These are phyloP conservation scores for Conistra vaccinii DNA, from an alignment of 2,888 invertebrate species.

Conservation along the genomic window DNA sequence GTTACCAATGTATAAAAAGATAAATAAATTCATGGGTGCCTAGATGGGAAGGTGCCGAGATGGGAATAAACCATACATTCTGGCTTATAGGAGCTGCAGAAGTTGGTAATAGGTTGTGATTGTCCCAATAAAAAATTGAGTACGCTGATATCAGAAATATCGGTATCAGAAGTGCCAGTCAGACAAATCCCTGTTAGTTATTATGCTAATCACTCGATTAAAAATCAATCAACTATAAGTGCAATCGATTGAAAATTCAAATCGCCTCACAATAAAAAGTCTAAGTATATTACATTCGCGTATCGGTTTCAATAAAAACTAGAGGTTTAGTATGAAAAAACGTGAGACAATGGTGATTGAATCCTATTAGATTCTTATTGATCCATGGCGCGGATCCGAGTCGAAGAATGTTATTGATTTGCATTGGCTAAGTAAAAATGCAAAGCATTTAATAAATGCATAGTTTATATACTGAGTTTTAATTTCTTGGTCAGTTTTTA, in stretches of 20 bases:
- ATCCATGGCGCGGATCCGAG: slow-evolving; percentile 5
- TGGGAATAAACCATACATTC: no score
- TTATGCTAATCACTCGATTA: background rate
- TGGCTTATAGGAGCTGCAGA: background rate
- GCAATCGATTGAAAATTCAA: slow-evolving; percentile 30
- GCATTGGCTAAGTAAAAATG: slow-evolving; percentile 1
- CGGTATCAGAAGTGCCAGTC: background rate
- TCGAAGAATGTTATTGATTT: slow-evolving; percentile 17
- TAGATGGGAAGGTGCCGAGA: no score
- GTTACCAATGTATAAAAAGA: no score
- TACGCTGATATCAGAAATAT: background rate
- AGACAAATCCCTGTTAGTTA: background rate
- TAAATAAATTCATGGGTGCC: no score
- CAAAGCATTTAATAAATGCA: background rate
- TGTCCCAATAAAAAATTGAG: background rate
- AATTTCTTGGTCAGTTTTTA: no score
- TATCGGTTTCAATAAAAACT: slow-evolving; percentile 59
- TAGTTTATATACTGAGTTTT: background rate
- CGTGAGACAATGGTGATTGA: slow-evolving; percentile 41
- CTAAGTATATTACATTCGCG: slow-evolving; percentile 21
- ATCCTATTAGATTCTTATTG: slow-evolving; percentile 44
- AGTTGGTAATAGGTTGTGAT: background rate
- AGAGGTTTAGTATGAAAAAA: slow-evolving; percentile 42
- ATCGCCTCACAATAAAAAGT: slow-evolving; percentile 44
- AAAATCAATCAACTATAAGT: slow-evolving; percentile 21